These are phyloP conservation scores for Oncorhynchus keta DNA, from an alignment of 2,113 vertebrate genomes.

Conservation along the genomic window DNA sequence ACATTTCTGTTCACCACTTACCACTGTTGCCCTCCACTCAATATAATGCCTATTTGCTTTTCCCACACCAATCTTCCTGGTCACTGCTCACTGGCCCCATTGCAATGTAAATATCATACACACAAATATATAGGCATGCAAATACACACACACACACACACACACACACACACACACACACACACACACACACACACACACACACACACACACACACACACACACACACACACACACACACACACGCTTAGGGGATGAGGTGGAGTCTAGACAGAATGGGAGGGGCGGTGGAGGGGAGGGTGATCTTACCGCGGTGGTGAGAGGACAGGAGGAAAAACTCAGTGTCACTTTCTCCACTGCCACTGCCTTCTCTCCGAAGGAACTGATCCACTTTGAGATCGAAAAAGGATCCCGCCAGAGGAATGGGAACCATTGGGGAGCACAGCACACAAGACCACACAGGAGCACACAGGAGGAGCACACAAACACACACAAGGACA, in stretches of 20 bases:
- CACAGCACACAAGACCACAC: conserved; percentile 63
- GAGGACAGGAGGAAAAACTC: conserved; percentile 86
- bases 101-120: conserved; percentile 54
- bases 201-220: neutral
- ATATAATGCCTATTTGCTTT: conserved; percentile 65
- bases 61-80: conserved; percentile 57
- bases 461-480: conserved; percentile 28
- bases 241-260: neutral
- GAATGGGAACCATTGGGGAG: conserved; percentile 18
- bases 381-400: conserved; percentile 84
- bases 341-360: conserved; percentile 91
- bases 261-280: neutral
- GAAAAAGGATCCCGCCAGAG: conserved; percentile 60
- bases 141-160: neutral
- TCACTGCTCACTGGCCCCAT: conserved; percentile 38
- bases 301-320: conserved; percentile 85
- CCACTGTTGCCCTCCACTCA: conserved; percentile 15
- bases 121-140: neutral
- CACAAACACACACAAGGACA: conserved; percentile 35
- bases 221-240: neutral
- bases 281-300: conserved; percentile 28
- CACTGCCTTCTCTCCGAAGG: conserved; percentile 90
- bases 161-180: conserved; percentile 4
- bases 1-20: conserved; percentile 36
- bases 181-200: conserved; percentile 2